A percentile compares a stretch with the other conserved stretches of the same genome.
phyloP scores from a whole-genome alignment of 2,888 invertebrate species.

The Oscheius sp. region DNA sequence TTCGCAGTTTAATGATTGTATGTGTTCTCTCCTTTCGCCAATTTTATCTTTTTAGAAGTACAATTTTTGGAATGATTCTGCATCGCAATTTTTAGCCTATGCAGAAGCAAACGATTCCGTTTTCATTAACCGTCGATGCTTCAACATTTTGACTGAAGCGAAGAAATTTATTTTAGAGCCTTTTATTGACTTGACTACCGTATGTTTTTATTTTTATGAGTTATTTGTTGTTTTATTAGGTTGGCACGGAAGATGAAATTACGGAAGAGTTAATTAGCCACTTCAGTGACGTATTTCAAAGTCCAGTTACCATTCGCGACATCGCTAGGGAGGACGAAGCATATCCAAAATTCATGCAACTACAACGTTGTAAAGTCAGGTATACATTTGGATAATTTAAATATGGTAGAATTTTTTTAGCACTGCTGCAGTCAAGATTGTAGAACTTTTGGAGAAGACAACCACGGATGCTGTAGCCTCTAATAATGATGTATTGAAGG shows the following conservation, averaged over 20 bases:
- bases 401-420: slow-evolving; percentile 40
- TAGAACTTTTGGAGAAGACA: slow-evolving; percentile 55
- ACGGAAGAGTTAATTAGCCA: slow-evolving; percentile 32
- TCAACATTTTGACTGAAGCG: slow-evolving; percentile 58
- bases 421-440: slow-evolving; percentile 56
- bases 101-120: slow-evolving; percentile 42
- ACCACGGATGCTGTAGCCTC: slow-evolving; percentile 53
- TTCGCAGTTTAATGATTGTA: slow-evolving; percentile 31
- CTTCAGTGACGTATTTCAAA: slow-evolving; percentile 21
- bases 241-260: slow-evolving; percentile 39
- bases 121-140: slow-evolving; percentile 64
- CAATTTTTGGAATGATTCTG: slow-evolving; percentile 43
- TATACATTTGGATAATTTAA: background rate
- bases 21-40: background rate
- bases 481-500: slow-evolving; percentile 47
- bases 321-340: slow-evolving; percentile 37
- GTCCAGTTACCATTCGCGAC: background rate
- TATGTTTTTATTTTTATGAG: slow-evolving; percentile 1
- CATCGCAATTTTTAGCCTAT: slow-evolving; percentile 38
- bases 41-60: slow-evolving; percentile 17
- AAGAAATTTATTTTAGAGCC: slow-evolving; percentile 60
- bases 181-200: slow-evolving; percentile 39
- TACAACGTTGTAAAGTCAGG: slow-evolving; percentile 56
- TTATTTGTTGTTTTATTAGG: slow-evolving; percentile 19
- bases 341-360: slow-evolving; percentile 52